Base-by-base conservation (phyloP, 1,140 invertebrate species). In the Bombus turneri region DNA sequence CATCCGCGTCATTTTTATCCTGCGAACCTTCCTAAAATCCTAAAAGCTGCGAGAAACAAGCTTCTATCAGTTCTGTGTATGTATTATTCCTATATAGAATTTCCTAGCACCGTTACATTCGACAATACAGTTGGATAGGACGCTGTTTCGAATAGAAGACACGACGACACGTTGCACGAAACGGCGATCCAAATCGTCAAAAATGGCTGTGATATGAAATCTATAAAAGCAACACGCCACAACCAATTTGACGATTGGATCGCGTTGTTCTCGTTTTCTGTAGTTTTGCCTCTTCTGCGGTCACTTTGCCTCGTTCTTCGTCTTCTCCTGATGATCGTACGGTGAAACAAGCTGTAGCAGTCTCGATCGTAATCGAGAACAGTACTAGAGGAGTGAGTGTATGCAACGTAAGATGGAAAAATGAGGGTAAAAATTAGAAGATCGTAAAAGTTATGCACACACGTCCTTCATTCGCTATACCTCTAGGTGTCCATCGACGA, bases 171-270 rank as follows among this genome's bases (percentile, higher is more conserved):
- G 93, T 90, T 86, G 93, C 85, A 89, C 91, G 93, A 92, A 94
- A 95, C 94, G 88, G 92, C 94, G 95, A 96, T 96, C 96, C 94
- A 97, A 97, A 96, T 97, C 97, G 97, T 97, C 97, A 97, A 97
- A 97, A 97, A 97, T 97, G 97, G 97, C 97, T 97, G 97, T 97
- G 97, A 98, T 98, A 98, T 97, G 97, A 96, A 93, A 95, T 93
- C 94, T 86, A 93, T 92, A 94, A 87, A 93, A 92, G 91, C 95
- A 95, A 97, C 97, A 97, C 96, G 97, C 96, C 97, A 97, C 97
- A 97, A 96, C 96, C 97, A 97, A 96, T 97, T 97, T 97, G 97
- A 97, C 97, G 96, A 96, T 94, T 94, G 93, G 94, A 95, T 95
- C 95, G 94, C 90, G 93, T 94, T 92, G 78, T 83, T 91, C 84